Base-by-base conservation (phyloP, 2,113 vertebrate species). In the Toxotes jaculatrix region DNA sequence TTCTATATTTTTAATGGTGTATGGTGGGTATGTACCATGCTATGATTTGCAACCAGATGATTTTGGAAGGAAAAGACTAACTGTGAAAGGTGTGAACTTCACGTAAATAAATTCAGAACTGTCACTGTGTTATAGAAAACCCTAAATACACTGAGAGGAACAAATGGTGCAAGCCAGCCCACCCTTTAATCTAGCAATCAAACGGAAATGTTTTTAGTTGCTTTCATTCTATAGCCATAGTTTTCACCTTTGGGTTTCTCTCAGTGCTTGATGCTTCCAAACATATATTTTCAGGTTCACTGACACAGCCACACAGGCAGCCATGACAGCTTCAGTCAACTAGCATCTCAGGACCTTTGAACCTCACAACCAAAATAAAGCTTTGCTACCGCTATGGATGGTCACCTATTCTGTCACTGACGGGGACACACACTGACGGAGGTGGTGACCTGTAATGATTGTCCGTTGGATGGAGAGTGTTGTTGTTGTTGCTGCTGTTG, bases 331-430 rank as follows among this genome's bases (percentile, higher is more conserved):
- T 74, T 89, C 80, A 85, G 63, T 88, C 77, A 86, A 85, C 87
- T 77, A 61, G 59, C 51, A 74, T 85, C 77, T 84, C 67, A 74
- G 61, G 87, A 90, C 85, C 88, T 92, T 88, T 91, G 83, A 90
- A 87, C 91, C 77, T 80, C 62, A n/a, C 42, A 86, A 89, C 13
- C 88, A 88, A 91, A 92, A 91, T 85, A 92, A 73, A 81, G 85
- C 90, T 83, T 82, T 73, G 73, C 70, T 73, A 68, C 71, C 55
- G 66, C 74, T 67, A 79, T 11, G 69, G 67, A 75, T 31, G 40
- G 32, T 81, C 87, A 88, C 81, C 77, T 84, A 62, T 62, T 87
- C 69, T 69, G 77, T 71, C 81, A 27, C 61, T 91, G 91, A 92
- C 23, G 80, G 45, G 42, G 74, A 91, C 74, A 31, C 65, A 43